phyloP scores from a whole-genome alignment of 2,888 invertebrate species.

The Taphrorychus bicolor region DNA sequence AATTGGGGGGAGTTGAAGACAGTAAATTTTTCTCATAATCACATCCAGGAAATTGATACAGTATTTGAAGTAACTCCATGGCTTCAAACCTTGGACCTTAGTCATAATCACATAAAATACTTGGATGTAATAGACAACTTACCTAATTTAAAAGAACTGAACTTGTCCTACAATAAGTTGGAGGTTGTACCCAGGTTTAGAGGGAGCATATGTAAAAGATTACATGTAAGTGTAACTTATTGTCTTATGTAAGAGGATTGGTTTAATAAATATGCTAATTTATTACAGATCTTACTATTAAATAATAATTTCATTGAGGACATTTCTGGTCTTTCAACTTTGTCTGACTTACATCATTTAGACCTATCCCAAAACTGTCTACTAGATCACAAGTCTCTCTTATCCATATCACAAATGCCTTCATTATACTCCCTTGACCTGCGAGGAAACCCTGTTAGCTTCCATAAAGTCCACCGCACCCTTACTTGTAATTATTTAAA shows the following conservation, averaged over 20 bases:
- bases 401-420: slow-evolving; percentile 64
- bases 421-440: slow-evolving; percentile 65
- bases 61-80: slow-evolving; percentile 68
- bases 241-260: not conserved
- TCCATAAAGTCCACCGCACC: slow-evolving; percentile 67
- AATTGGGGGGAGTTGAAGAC: slow-evolving; percentile 68
- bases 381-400: slow-evolving; percentile 65
- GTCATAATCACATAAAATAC: slow-evolving; percentile 67
- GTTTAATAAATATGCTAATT: not conserved
- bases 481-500: slow-evolving; percentile 65
- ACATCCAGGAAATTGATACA: slow-evolving; percentile 62
- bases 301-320: slow-evolving; percentile 72
- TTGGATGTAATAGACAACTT: slow-evolving; percentile 66
- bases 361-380: slow-evolving; percentile 72
- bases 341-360: slow-evolving; percentile 65
- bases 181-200: slow-evolving; percentile 65
- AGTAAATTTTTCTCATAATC: slow-evolving; percentile 67
- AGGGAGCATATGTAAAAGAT: slow-evolving; percentile 62
- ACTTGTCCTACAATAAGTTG: slow-evolving; percentile 70
- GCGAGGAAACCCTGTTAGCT: slow-evolving; percentile 69
- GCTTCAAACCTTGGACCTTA: slow-evolving; percentile 69
- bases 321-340: slow-evolving; percentile 62
- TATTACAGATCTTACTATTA: slow-evolving; percentile 65
- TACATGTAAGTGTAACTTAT: slow-evolving; percentile 49
- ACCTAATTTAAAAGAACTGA: slow-evolving; percentile 68